Evolutionary conservation across 1,140 invertebrate species (phyloP), one percentile per base, ranked within the genome.

Genomic region (Drosophila pachea): DNA sequence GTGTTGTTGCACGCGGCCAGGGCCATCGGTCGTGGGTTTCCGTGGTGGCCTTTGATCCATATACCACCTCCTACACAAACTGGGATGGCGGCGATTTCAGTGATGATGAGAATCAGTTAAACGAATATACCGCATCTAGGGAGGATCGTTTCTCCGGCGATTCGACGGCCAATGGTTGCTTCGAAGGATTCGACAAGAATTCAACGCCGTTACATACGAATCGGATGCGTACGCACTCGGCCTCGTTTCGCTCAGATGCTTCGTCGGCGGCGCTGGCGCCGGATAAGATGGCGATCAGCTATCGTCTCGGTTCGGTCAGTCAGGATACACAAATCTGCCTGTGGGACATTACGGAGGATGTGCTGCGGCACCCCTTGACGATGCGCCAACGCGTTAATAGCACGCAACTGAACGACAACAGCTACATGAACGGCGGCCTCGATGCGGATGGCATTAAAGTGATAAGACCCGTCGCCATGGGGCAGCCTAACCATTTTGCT

Each of bases 281-380:
- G 73, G 91, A 90, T 63, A 92, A 91, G 48, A 68, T 89, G 48
- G 90, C 92, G 14, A 93, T 92, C 0, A 94, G 94, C 87, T 98
- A 98, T 89, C 92, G 97, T 62, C 92, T 99, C 68, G 97, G 97
- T n/a, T 97, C 97, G 67, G 97, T 99, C 2, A 98, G 98, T 12
- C 98, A 99, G 90, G 98, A 99, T 90, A 99, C 98, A 29, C 96
- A 98, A 89, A 90, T 99, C 47, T 99, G 98, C 91, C 91, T 99
- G 50, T 99, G 98, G 98, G 98, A 99, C 89, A 93, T 99, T 22
- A 99, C 97, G 12, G 97, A 99, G 84, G 98, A 99, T 90, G 93
- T 98, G 45, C 90, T 99, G 35, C 92, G 92, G 61, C 93, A 94
- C 72, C 93, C 93, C 8, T 90, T 93, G 64, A 67, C 83, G n/a